Evolutionary conservation across 2,797 vertebrate genomes (phyloP), one percentile per base, ranked within the genome.

Genomic region (Nyctalus aviator): DNA sequence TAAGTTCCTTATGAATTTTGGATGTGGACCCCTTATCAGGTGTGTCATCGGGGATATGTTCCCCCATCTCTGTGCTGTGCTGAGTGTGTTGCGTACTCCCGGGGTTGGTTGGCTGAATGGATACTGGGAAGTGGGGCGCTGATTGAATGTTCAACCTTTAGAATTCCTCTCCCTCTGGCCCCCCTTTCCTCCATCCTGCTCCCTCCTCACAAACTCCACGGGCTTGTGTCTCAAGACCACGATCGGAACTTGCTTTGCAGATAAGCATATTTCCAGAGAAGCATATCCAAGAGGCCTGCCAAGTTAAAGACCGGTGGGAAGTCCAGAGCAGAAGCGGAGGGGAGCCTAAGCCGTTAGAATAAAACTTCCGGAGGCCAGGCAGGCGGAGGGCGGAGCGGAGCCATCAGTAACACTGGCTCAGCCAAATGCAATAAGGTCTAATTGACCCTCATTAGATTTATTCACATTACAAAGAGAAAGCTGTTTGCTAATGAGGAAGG

Each of bases 401-500:
- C 75, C 37, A 64, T 90, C 84, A n/a, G 64, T 62, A 66, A 93
- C 57, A 59, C 82, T 68, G 69, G 75, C 72, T 94, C 93, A 90
- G 88, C 91, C 68, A 96, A 94, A 97, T 95, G 83, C 94, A 97
- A 96, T 96, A 95, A 96, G 95, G 27, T 92, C 48, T 95, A 97
- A 97, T 97, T 97, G 96, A 94, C 95, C 94, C 91, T 94, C 93
- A 96, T 97, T 97, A 96, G 96, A 95, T 96, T 90, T 94, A 95
- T 94, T 96, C 95, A 87, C 93, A 95, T 95, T 88, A 88, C 89
- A 91, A 95, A 95, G 79, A 84, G 91, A 96, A 97, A 96, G 95
- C 94, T 91, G 66, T 87, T 95, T 93, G 96, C 95, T 96, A 96
- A 96, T 95, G 94, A 96, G 96, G 85, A 95, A 88, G 94, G 95